Evolutionary conservation across 2,797 vertebrate species (phyloP).

Genomic region (Pelochelys cantorii): DNA sequence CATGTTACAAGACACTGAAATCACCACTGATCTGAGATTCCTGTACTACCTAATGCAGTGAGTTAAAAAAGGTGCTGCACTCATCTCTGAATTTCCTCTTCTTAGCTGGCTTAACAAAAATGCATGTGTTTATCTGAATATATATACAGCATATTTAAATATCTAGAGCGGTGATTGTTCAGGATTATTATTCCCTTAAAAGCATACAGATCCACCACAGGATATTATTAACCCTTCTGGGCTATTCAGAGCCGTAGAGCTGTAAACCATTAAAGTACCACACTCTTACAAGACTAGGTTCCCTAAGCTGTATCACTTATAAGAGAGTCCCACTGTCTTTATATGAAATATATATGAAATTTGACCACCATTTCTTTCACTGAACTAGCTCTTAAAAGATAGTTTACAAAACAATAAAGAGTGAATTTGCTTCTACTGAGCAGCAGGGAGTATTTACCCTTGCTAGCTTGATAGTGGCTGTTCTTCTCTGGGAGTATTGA

Average conservation of each 20-base stretch:
- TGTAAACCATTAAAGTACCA: conserved; percentile 14
- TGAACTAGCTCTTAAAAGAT: conserved; percentile 44
- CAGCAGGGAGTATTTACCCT: conserved; percentile 45
- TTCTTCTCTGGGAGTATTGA: conserved; percentile 56
- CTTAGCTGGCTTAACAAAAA: conserved; percentile 14
- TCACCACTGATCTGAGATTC: background rate
- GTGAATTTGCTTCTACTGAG: conserved; percentile 35
- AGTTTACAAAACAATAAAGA: conserved; percentile 51
- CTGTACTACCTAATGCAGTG: background rate
- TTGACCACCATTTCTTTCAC: conserved; percentile 37
- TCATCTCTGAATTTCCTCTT: background rate
- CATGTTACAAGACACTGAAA: background rate
- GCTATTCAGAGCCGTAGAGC: conserved; percentile 19
- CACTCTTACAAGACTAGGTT: conserved; percentile 6
- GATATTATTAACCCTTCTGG: conserved; percentile 27
- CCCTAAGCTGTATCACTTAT: background rate
- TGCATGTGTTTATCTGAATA: background rate
- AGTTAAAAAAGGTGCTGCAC: background rate
- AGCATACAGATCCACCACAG: conserved; percentile 21
- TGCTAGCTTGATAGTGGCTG: conserved; percentile 59
- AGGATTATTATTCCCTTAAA: conserved; percentile 28
- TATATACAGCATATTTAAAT: background rate
- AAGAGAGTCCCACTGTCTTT: conserved; percentile 36
- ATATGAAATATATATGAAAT: conserved; percentile 57
- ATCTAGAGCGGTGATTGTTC: background rate